Evolutionary conservation across 2,797 vertebrate species (phyloP).

Genomic region (Nothura maculosa): DNA sequence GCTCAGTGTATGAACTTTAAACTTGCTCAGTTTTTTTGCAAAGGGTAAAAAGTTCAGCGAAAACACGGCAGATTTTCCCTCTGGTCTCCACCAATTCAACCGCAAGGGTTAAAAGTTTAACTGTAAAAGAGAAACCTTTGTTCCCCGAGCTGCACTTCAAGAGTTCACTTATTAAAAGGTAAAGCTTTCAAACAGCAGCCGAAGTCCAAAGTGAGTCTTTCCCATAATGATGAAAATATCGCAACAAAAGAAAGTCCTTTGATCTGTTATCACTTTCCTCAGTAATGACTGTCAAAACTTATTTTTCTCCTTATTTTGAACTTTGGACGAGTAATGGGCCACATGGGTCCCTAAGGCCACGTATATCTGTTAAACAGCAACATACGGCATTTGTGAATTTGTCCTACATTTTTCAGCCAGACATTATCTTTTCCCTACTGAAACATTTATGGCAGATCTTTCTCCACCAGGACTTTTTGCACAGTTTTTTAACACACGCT

Average conservation of each 20-base stretch:
- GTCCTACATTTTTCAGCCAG: constrained; percentile 19
- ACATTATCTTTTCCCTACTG: constrained; percentile 24
- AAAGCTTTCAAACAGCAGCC: constrained; percentile 81
- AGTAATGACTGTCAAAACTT: constrained; percentile 72
- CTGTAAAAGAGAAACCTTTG: constrained; percentile 86
- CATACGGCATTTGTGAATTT: constrained; percentile 50
- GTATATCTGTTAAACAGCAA: constrained; percentile 62
- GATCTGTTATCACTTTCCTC: constrained; percentile 81
- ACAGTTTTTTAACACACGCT: constrained; percentile 43
- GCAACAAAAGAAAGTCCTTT: constrained; percentile 79
- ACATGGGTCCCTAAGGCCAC: constrained; percentile 62
- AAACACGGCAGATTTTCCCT: constrained; percentile 83
- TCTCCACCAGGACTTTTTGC: constrained; percentile 42
- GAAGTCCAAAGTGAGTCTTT: constrained; percentile 80
- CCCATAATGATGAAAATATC: constrained; percentile 81
- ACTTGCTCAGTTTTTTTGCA: constrained; percentile 80
- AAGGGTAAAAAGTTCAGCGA: constrained; percentile 87
- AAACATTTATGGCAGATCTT: background rate
- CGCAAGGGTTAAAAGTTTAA: constrained; percentile 87
- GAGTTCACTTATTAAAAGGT: constrained; percentile 87
- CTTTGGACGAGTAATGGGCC: constrained; percentile 54
- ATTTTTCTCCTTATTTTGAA: constrained; percentile 76
- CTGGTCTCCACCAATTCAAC: constrained; percentile 80
- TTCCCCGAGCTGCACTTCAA: constrained; percentile 83
- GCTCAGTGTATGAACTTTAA: constrained; percentile 85